Evolutionary conservation across 2,888 invertebrate species (phyloP).

Genomic region (Steinernema scapterisci): DNA sequence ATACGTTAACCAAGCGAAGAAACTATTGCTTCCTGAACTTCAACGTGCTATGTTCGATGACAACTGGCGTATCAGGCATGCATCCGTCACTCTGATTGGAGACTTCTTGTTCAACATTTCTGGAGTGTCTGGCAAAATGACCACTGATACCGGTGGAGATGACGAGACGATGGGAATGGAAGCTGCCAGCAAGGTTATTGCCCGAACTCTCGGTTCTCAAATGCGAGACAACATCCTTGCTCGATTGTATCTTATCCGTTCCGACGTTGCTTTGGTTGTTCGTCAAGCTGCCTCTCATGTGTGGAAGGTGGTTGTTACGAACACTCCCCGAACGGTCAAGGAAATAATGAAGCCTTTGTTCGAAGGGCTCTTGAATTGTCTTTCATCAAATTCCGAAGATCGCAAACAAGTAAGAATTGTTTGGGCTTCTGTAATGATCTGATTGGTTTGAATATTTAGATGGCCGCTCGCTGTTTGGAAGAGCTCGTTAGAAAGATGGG

Average conservation of each 20-base stretch:
- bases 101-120: slow-evolving; percentile 94
- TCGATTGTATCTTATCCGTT: slow-evolving; percentile 87
- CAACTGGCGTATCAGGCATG: slow-evolving; percentile 92
- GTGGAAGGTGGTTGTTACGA: slow-evolving; percentile 98
- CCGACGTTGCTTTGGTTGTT: slow-evolving; percentile 42
- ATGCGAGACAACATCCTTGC: slow-evolving; percentile 85
- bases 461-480: slow-evolving; percentile 92
- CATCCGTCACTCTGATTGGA: slow-evolving; percentile 91
- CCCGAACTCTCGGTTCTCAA: slow-evolving; percentile 78
- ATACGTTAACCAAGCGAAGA: slow-evolving; percentile 78
- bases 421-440: too few relatives aligned
- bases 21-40: slow-evolving; percentile 84
- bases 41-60: slow-evolving; percentile 88
- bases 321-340: slow-evolving; percentile 91
- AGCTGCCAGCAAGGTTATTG: slow-evolving; percentile 88
- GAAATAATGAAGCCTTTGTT: slow-evolving; percentile 95
- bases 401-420: slow-evolving; percentile 42
- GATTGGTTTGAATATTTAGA: slow-evolving; percentile 71
- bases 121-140: slow-evolving; percentile 96
- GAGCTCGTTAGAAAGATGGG: slow-evolving; percentile 95
- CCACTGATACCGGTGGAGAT: slow-evolving; percentile 94
- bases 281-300: slow-evolving; percentile 92
- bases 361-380: slow-evolving; percentile 74
- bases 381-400: slow-evolving; percentile 48
- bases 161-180: slow-evolving; percentile 99